Conservation (phyloP, 2,888 invertebrate species). For the Entomobrya multifasciata region DNA sequence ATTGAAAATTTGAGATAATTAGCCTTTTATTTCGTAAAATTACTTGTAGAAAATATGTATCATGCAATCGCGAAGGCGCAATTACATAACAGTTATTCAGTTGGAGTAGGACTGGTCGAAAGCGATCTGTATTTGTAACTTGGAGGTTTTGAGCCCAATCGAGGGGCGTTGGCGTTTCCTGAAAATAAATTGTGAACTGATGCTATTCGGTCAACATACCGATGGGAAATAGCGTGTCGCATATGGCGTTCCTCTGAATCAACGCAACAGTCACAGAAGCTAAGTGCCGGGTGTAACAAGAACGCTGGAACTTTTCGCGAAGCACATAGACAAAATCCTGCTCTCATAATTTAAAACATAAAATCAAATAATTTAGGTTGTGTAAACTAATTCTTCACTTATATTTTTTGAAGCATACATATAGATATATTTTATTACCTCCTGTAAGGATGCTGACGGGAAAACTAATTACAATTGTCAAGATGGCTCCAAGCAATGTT, state of each 20-base stretch:
- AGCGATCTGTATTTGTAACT: conserved; percentile 65
- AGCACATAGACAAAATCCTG: conserved; percentile 57
- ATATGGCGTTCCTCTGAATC: conserved; percentile 54
- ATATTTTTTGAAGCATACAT: no score
- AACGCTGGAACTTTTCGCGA: conserved; percentile 43
- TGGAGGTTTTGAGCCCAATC: conserved; percentile 60
- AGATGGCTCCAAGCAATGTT: conserved; percentile 51
- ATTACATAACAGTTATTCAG: no score
- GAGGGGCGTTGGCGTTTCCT: no score
- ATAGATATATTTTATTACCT: conserved; percentile 62
- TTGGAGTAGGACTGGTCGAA: conserved; percentile 1
- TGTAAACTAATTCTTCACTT: no score
- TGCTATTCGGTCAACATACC: conserved; percentile 67
- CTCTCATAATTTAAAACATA: neutral
- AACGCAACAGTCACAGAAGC: conserved; percentile 52
- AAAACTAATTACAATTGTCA: conserved; percentile 49
- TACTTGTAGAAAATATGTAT: no score
- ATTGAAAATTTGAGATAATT: no score
- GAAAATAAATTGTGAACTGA: conserved; percentile 67
- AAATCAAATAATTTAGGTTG: neutral
- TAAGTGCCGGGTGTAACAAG: conserved; percentile 53
- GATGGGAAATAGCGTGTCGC: conserved; percentile 53
- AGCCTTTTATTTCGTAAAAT: no score
- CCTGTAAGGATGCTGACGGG: conserved; percentile 65
- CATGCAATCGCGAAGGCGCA: no score